These are phyloP conservation scores for Gerosis bhagava DNA, from an alignment of 2,888 invertebrate species.

Conservation along the genomic window DNA sequence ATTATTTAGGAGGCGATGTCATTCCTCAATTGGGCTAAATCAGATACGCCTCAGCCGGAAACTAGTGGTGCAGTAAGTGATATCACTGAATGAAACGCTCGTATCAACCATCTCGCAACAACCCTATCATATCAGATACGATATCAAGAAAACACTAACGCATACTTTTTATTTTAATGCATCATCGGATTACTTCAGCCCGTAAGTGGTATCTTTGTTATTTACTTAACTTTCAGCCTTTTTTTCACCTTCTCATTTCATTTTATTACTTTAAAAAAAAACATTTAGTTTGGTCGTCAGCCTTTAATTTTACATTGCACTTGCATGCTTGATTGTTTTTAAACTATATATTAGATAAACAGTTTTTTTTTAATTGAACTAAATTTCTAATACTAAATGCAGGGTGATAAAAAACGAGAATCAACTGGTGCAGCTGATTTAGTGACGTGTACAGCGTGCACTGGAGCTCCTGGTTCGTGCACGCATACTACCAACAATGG, in stretches of 20 bases:
- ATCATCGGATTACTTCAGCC: conserved; percentile 76
- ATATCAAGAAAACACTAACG: conserved; percentile 75
- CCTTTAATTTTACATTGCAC: conserved; percentile 5
- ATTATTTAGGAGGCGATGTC: conserved; percentile 77
- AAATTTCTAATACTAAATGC: conserved; percentile 35
- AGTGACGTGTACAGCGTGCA: conserved; percentile 91
- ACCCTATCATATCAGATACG: conserved; percentile 49
- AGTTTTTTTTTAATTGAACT: too few species aligned
- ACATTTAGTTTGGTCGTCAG: not conserved
- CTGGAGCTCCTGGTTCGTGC: conserved; percentile 89
- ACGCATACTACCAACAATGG: conserved; percentile 94
- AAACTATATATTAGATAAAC: too few species aligned
- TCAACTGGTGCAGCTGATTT: conserved; percentile 91
- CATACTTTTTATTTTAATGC: conserved; percentile 74
- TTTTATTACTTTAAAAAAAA: too few species aligned
- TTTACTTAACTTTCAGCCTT: too few species aligned
- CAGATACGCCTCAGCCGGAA: conserved; percentile 68
- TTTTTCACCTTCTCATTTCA: not conserved
- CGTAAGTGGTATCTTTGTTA: conserved; percentile 63
- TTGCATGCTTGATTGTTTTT: too few species aligned
- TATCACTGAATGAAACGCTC: conserved; percentile 55
- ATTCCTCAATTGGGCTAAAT: conserved; percentile 70
- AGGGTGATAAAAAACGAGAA: conserved; percentile 94
- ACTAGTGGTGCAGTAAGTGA: conserved; percentile 78
- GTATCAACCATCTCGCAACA: conserved; percentile 55